A percentile compares a stretch with the other conserved stretches of the same genome.
Conservation (phyloP, 2,888 invertebrate species). For the Cetonia aurata region DNA sequence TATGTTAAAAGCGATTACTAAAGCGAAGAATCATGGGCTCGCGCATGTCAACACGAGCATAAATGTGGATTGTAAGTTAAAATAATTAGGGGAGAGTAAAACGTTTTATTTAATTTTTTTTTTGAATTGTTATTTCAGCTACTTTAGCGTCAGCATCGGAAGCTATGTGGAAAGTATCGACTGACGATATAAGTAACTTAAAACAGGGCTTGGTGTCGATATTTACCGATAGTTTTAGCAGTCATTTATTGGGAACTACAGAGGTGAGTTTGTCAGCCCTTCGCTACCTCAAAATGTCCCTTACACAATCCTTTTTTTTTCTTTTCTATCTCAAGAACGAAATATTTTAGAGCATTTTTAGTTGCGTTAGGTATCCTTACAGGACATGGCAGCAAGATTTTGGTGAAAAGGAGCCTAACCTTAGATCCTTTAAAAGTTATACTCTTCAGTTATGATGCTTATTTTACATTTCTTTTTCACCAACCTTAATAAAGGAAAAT, state of each 20-base stretch:
- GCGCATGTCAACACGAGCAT: slow-evolving; percentile 51
- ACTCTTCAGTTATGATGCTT: too few relatives aligned
- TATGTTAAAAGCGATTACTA: slow-evolving; percentile 73
- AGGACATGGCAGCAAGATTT: too few relatives aligned
- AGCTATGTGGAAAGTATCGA: slow-evolving; percentile 71
- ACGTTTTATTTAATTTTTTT: not conserved
- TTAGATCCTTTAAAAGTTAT: too few relatives aligned
- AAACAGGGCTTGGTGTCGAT: slow-evolving; percentile 80
- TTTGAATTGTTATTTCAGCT: slow-evolving; percentile 57
- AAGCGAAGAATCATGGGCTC: slow-evolving; percentile 57
- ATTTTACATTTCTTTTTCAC: too few relatives aligned
- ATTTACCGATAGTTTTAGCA: slow-evolving; percentile 84
- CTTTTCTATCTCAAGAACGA: too few relatives aligned
- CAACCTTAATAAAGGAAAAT: too few relatives aligned
- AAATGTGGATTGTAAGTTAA: slow-evolving; percentile 59
- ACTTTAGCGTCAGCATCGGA: slow-evolving; percentile 66
- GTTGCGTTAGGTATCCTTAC: too few relatives aligned
- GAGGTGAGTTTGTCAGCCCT: slow-evolving; percentile 65
- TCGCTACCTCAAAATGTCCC: not conserved
- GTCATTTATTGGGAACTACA: slow-evolving; percentile 77
- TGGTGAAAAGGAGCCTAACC: too few relatives aligned
- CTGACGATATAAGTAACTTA: slow-evolving; percentile 75
- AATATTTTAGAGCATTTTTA: too few relatives aligned
- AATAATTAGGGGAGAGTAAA: slow-evolving; percentile 7
- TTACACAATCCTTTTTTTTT: too few relatives aligned